Evolutionary conservation across 2,113 vertebrate genomes (phyloP).

Genomic region (Epinephelus moara): DNA sequence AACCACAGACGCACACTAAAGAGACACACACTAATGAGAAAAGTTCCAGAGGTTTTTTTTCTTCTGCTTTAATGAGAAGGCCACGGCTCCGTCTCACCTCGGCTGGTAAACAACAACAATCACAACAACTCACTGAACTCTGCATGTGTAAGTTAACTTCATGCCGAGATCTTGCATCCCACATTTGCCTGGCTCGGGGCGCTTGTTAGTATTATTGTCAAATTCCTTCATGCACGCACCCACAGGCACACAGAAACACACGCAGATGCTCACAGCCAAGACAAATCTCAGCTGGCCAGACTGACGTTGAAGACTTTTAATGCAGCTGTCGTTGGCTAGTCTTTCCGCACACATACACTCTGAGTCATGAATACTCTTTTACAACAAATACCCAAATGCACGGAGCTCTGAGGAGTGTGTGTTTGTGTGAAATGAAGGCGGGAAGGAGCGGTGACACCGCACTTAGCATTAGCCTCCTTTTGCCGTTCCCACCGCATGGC

Average conservation of each 20-base stretch:
- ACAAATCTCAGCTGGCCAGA: conserved; percentile 60
- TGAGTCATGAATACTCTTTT: conserved; percentile 31
- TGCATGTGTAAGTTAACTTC: conserved; percentile 18
- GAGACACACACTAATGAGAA: conserved; percentile 51
- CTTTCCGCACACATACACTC: conserved; percentile 16
- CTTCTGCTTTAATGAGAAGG: conserved; percentile 70
- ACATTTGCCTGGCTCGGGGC: conserved; percentile 28
- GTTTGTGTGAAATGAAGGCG: neutral
- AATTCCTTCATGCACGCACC: conserved; percentile 33
- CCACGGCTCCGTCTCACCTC: conserved; percentile 45
- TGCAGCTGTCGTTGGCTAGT: conserved; percentile 47
- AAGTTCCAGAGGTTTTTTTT: conserved; percentile 20
- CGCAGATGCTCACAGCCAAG: conserved; percentile 61
- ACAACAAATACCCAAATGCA: conserved; percentile 28
- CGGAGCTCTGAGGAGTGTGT: conserved; percentile 30
- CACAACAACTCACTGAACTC: conserved; percentile 32
- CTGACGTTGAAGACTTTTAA: conserved; percentile 56
- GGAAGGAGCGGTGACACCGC: conserved; percentile 52
- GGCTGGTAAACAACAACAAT: conserved; percentile 58
- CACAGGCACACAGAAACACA: neutral
- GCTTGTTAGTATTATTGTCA: conserved; percentile 66
- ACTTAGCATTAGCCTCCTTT: conserved; percentile 70
- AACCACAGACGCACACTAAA: neutral
- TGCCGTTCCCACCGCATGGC: conserved; percentile 46
- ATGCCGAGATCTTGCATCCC: conserved; percentile 24